Percentiles rank a stretch among this genome's conserved stretches.
Evolutionary conservation across 2,113 vertebrate genomes (phyloP).

Genomic region (Mus pahari): DNA sequence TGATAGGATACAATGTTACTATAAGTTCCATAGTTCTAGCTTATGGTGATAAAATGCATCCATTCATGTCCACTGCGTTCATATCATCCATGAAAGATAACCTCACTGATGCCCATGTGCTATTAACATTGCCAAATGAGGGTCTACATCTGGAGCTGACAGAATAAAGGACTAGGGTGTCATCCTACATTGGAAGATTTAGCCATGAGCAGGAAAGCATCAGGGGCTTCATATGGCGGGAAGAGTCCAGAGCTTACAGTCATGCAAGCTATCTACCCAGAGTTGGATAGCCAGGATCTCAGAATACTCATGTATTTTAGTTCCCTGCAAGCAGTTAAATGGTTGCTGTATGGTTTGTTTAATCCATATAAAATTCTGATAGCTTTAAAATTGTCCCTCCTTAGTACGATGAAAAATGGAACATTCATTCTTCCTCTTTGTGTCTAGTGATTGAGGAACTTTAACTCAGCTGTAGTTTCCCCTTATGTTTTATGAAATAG

Average conservation of each 20-base stretch:
- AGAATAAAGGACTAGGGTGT: not conserved
- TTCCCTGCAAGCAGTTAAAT: not conserved
- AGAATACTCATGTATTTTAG: not conserved
- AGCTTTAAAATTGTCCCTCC: not conserved
- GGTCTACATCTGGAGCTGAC: not conserved
- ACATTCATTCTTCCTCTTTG: not conserved
- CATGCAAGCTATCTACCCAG: not conserved
- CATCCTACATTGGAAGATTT: not conserved
- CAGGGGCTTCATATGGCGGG: not conserved
- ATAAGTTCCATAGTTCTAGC: not conserved
- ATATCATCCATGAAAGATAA: not conserved
- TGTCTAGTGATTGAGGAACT: not conserved
- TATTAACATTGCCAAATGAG: not conserved
- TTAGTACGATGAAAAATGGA: not conserved
- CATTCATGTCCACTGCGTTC: not conserved
- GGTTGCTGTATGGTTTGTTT: not conserved
- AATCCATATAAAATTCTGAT: not conserved
- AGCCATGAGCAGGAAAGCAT: not conserved
- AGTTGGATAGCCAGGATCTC: not conserved
- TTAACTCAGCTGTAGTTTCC: constrained; percentile 7
- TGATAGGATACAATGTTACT: not conserved
- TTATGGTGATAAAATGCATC: not conserved
- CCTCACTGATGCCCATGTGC: not conserved
- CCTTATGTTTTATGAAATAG: not conserved
- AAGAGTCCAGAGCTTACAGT: not conserved